phyloP scores from a whole-genome alignment of 1,140 invertebrate genomes.

The Zophobas morio region DNA sequence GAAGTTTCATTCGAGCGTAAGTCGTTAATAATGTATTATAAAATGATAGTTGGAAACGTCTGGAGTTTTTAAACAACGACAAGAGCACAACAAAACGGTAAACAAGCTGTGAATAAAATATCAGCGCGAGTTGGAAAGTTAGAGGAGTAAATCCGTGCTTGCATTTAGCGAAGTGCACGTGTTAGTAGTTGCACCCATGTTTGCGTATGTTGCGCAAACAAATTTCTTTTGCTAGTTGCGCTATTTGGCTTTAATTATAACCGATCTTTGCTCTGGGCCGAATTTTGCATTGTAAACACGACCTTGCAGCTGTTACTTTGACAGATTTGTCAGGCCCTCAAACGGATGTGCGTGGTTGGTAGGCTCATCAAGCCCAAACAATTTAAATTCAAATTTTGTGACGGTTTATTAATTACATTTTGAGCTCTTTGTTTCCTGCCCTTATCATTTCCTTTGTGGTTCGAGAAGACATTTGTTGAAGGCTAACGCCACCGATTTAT shows the following conservation, averaged over 20 bases:
- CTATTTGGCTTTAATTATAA: neutral
- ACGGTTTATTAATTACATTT: slow-evolving; percentile 43
- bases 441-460: slow-evolving; percentile 37
- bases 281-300: slow-evolving; percentile 21
- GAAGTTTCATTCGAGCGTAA: neutral
- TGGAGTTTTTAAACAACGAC: slow-evolving; percentile 1
- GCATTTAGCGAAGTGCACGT: neutral
- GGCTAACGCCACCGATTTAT: slow-evolving; percentile 31
- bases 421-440: slow-evolving; percentile 39
- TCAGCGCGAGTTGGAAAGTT: too few species aligned
- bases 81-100: neutral
- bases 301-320: slow-evolving; percentile 32
- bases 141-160: too few species aligned
- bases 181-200: neutral
- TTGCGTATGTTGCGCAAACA: neutral
- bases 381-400: slow-evolving; percentile 42
- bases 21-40: slow-evolving; percentile 14
- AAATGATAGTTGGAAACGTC: neutral
- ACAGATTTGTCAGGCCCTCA: slow-evolving; percentile 24
- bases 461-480: slow-evolving; percentile 37
- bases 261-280: neutral
- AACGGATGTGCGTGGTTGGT: slow-evolving; percentile 27
- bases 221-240: too few species aligned
- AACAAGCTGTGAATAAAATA: slow-evolving; percentile 8
- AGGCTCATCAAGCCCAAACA: slow-evolving; percentile 16